phyloP scores from a whole-genome alignment of 2,797 vertebrate species.

The Karalla daura region DNA sequence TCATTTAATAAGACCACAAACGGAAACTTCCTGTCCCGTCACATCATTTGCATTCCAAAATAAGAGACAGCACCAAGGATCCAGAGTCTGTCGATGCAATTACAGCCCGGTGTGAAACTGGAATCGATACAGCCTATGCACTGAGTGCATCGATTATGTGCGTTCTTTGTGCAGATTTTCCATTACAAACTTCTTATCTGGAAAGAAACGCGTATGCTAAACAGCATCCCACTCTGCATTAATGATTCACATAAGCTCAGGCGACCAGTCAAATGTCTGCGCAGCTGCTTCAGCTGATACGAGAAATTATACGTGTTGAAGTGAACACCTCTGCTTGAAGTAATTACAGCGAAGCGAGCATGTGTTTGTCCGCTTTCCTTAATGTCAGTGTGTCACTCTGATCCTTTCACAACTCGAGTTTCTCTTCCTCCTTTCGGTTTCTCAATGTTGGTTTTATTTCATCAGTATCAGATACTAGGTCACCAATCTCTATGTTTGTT shows the following conservation, averaged over 20 bases:
- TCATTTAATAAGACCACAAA: slow-evolving; percentile 27
- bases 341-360: neutral
- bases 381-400: neutral
- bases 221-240: slow-evolving; percentile 5
- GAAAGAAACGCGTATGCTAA: slow-evolving; percentile 5
- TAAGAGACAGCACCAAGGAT: neutral
- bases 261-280: neutral
- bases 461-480: neutral
- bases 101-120: slow-evolving; percentile 6
- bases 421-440: slow-evolving; percentile 43
- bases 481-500: neutral
- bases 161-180: neutral
- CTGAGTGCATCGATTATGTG: neutral
- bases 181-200: slow-evolving; percentile 2
- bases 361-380: neutral
- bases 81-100: slow-evolving; percentile 1
- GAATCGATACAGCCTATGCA: slow-evolving; percentile 5
- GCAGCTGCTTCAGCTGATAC: neutral
- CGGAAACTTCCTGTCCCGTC: neutral
- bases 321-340: neutral
- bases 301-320: neutral
- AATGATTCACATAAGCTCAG: slow-evolving; percentile 26
- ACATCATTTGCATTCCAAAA: slow-evolving; percentile 9
- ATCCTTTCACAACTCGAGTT: slow-evolving; percentile 28
- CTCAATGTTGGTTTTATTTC: neutral